Conservation (phyloP, 2,113 vertebrate genomes). For the Coracopsis vasa region DNA sequence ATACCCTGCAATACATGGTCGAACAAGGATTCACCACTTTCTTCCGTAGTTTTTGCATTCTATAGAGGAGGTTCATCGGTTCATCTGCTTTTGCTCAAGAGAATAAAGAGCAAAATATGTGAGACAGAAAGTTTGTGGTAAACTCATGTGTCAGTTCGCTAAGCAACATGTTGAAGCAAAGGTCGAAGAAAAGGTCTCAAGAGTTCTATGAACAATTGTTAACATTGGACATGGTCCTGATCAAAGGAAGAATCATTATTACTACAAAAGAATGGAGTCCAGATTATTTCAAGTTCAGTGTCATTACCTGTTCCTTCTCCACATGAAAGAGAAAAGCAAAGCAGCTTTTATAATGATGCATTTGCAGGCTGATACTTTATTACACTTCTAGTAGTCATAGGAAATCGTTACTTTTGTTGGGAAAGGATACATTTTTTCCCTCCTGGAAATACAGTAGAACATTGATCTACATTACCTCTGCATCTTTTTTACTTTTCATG, state of each 20-base stretch:
- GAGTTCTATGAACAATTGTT: not conserved
- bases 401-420: not conserved
- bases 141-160: rapidly evolving
- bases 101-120: not conserved
- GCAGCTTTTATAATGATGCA: not conserved
- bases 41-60: not conserved
- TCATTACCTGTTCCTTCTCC: not conserved
- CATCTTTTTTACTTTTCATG: not conserved
- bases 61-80: not conserved
- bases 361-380: not conserved
- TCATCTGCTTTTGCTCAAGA: not conserved
- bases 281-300: not conserved
- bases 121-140: not conserved
- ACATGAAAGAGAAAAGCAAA: not conserved
- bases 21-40: not conserved
- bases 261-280: not conserved
- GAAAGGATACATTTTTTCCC: not conserved
- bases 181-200: not conserved
- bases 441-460: not conserved
- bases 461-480: not conserved
- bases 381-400: not conserved
- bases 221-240: not conserved
- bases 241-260: not conserved
- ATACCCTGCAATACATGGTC: not conserved
- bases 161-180: not conserved